Conservation (phyloP, 2,888 invertebrate genomes). For the Hesperia comma region DNA sequence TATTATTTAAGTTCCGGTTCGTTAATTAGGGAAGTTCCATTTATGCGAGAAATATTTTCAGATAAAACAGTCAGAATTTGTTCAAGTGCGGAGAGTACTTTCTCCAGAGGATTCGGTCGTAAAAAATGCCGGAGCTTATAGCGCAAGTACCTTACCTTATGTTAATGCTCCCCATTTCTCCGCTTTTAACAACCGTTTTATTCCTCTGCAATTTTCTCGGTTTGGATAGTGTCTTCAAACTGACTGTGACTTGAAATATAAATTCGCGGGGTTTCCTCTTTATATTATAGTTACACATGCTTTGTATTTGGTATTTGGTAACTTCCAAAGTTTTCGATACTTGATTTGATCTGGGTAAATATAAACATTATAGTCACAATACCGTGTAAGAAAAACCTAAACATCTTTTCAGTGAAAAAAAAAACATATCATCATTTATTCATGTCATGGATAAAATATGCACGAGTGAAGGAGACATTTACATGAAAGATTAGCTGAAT, state of each 20-base stretch:
- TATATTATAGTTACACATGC: background rate
- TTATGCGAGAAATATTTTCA: background rate
- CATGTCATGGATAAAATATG: too few relatives aligned
- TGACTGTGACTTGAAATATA: background rate
- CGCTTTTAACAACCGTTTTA: background rate
- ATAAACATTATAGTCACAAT: too few relatives aligned
- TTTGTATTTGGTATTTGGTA: too few relatives aligned
- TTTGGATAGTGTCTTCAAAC: background rate
- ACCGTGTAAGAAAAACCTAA: too few relatives aligned
- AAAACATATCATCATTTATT: too few relatives aligned
- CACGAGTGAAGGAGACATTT: too few relatives aligned
- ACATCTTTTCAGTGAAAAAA: too few relatives aligned
- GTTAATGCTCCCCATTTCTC: background rate
- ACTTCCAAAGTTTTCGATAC: too few relatives aligned
- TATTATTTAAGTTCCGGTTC: background rate
- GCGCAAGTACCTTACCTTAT: conserved; percentile 6
- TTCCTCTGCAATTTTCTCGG: background rate
- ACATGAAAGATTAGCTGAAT: too few relatives aligned
- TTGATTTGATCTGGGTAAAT: too few relatives aligned
- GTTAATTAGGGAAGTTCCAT: background rate
- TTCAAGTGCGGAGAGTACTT: background rate
- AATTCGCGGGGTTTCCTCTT: background rate
- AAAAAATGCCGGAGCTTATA: background rate
- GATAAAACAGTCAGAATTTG: background rate
- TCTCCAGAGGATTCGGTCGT: background rate